Conservation (phyloP, 2,888 invertebrate species). For the Drosophila rellima region DNA sequence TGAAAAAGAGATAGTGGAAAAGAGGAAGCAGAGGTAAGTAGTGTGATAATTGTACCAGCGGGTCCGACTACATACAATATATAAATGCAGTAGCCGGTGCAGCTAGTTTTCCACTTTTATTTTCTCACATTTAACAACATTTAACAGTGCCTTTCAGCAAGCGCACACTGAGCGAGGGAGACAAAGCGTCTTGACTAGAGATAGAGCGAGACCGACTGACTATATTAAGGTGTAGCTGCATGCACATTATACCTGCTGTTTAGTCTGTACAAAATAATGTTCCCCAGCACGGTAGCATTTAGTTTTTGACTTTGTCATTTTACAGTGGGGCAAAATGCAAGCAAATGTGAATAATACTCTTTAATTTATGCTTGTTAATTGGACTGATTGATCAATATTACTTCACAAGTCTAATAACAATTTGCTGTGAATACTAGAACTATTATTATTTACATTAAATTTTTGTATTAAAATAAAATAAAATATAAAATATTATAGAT, state of each 20-base stretch:
- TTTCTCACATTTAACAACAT: conserved; percentile 51
- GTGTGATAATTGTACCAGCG: conserved; percentile 47
- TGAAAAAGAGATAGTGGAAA: not conserved
- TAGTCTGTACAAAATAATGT: conserved; percentile 34
- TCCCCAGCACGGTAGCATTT: conserved; percentile 12
- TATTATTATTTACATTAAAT: too few species aligned
- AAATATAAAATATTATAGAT: too few species aligned
- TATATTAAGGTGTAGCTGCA: conserved; percentile 8
- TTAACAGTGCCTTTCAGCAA: conserved; percentile 38
- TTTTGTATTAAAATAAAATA: too few species aligned
- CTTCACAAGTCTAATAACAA: too few species aligned
- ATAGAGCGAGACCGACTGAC: too few species aligned
- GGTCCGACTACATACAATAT: conserved; percentile 35
- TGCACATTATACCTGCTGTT: conserved; percentile 36
- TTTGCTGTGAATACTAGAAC: too few species aligned
- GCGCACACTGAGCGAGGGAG: not conserved
- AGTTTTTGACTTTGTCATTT: conserved; percentile 1
- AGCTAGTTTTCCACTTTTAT: conserved; percentile 51
- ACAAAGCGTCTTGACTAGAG: not conserved
- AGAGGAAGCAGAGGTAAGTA: not conserved
- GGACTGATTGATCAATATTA: too few species aligned
- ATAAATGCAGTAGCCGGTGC: conserved; percentile 35
- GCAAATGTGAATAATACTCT: not conserved
- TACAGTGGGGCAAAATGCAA: conserved; percentile 22
- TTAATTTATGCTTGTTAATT: too few species aligned